Evolutionary conservation across 2,888 invertebrate species (phyloP).

Genomic region (Metacarcinus magister): DNA sequence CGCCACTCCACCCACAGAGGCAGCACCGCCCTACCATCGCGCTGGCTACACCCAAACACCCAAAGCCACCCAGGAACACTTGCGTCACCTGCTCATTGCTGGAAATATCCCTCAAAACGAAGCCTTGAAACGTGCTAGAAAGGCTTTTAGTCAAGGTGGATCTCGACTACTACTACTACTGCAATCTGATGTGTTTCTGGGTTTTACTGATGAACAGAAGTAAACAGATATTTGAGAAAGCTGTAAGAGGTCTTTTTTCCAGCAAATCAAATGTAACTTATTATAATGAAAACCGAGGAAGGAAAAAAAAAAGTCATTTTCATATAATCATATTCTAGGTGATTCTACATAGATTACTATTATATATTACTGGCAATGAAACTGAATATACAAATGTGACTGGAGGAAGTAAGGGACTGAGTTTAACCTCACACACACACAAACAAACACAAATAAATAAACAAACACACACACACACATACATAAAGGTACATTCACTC

Average conservation of each 20-base stretch:
- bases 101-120: not conserved
- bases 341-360: not conserved
- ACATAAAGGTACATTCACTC: not conserved
- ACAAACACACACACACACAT: not conserved
- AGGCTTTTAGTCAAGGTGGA: not conserved
- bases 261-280: too few relatives aligned
- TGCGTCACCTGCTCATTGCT: not conserved
- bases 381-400: not conserved
- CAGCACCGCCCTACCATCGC: not conserved
- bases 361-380: not conserved
- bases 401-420: not conserved
- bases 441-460: not conserved
- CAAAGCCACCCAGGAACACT: not conserved
- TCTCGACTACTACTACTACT: not conserved
- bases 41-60: constrained; percentile 22
- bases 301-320: not conserved
- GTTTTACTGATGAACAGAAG: too few relatives aligned
- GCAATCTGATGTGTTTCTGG: not conserved
- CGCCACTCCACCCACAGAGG: not conserved
- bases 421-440: not conserved
- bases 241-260: too few relatives aligned
- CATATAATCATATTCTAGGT: not conserved
- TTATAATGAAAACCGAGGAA: not conserved
- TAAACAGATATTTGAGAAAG: too few relatives aligned
- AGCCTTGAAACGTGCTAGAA: not conserved